Evolutionary conservation across 2,888 invertebrate genomes (phyloP).

Genomic region (Nephrotoma flavescens): DNA sequence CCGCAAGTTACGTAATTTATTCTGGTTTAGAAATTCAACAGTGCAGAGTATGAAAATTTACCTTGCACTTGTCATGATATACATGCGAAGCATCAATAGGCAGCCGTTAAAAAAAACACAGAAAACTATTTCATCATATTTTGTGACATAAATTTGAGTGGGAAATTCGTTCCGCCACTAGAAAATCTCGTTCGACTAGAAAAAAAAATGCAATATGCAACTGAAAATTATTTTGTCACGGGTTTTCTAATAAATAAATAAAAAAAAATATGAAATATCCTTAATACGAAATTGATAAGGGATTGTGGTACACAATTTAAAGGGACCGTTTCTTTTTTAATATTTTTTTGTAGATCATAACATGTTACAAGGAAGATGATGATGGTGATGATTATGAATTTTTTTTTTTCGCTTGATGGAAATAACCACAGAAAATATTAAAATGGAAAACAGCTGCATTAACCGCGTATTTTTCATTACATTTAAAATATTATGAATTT

Average conservation of each 20-base stretch:
- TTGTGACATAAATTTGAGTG: not conserved
- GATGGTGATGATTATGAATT: not conserved
- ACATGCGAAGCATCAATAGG: not conserved
- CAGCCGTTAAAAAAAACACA: not conserved
- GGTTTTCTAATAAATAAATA: not conserved
- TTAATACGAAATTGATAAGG: not conserved
- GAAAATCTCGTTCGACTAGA: not conserved
- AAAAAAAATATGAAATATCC: not conserved
- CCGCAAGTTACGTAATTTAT: no score
- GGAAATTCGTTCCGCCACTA: not conserved
- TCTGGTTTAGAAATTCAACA: no score
- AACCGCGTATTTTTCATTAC: not conserved
- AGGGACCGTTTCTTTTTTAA: not conserved
- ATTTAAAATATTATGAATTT: not conserved
- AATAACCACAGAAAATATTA: not conserved
- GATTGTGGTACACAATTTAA: not conserved
- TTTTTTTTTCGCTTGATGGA: not conserved
- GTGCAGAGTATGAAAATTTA: no score
- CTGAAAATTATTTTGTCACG: not conserved
- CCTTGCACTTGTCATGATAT: no score
- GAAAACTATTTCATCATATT: not conserved
- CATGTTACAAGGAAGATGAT: not conserved
- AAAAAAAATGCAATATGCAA: not conserved
- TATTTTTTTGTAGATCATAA: not conserved
- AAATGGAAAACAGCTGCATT: not conserved